These are phyloP conservation scores for Prietella phreatophila DNA, from an alignment of 2,113 vertebrate genomes.

Conservation along the genomic window DNA sequence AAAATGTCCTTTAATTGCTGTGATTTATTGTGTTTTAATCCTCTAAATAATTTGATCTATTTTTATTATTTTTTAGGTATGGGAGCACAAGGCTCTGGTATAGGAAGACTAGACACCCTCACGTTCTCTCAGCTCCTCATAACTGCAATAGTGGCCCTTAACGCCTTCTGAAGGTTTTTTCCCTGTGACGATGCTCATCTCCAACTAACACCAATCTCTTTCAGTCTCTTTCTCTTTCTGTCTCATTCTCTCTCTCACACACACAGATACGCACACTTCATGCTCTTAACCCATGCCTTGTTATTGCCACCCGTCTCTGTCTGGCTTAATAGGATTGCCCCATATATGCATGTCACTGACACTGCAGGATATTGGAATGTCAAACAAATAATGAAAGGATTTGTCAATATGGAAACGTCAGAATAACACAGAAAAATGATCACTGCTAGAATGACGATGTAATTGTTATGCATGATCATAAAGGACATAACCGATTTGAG, in stretches of 20 bases:
- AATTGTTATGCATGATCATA: slow-evolving; percentile 65
- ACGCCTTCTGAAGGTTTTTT: slow-evolving; percentile 58
- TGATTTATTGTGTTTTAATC: slow-evolving; percentile 40
- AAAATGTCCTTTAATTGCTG: slow-evolving; percentile 12
- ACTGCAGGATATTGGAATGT: slow-evolving; percentile 29
- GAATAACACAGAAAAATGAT: slow-evolving; percentile 50
- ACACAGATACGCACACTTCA: not conserved
- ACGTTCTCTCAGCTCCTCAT: slow-evolving; percentile 66
- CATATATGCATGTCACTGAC: slow-evolving; percentile 10
- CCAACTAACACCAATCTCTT: not conserved
- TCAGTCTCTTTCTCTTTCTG: not conserved
- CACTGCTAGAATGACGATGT: slow-evolving; percentile 45
- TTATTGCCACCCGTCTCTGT: slow-evolving; percentile 22
- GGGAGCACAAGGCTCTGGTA: slow-evolving; percentile 83
- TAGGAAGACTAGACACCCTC: slow-evolving; percentile 55
- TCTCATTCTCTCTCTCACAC: not conserved
- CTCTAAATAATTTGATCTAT: slow-evolving; percentile 20
- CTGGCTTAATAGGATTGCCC: slow-evolving; percentile 36
- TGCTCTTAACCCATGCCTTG: slow-evolving; percentile 14
- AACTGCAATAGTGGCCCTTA: slow-evolving; percentile 60
- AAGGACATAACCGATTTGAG: slow-evolving; percentile 52
- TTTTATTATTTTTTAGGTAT: slow-evolving; percentile 75
- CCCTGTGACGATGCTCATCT: slow-evolving; percentile 10
- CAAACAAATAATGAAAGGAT: slow-evolving; percentile 33
- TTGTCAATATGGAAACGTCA: slow-evolving; percentile 24